A percentile compares a stretch with the other conserved stretches of the same genome.
Conservation (phyloP, 2,888 invertebrate species). For the Philereme transversata region DNA sequence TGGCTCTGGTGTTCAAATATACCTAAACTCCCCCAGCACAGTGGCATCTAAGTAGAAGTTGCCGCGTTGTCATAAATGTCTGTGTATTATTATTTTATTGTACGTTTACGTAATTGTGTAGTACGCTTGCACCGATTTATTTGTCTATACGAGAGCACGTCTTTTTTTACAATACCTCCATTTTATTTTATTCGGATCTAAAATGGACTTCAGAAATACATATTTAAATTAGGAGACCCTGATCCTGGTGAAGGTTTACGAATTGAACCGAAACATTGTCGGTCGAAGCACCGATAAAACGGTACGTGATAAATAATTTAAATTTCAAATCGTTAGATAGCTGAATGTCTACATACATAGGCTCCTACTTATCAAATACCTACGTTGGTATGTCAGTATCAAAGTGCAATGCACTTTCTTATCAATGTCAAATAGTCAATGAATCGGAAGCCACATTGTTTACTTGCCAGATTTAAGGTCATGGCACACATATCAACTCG, state of each 20-base stretch:
- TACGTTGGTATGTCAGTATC: constrained; percentile 4
- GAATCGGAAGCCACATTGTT: constrained; percentile 11
- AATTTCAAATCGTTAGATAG: no score
- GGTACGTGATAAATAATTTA: no score
- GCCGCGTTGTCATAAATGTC: not conserved
- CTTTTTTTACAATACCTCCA: no score
- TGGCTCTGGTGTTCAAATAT: not conserved
- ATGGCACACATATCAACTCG: no score
- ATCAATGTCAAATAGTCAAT: constrained; percentile 17
- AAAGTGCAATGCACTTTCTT: constrained; percentile 23
- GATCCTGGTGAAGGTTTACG: no score
- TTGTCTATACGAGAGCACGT: no score
- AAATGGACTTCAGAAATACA: no score
- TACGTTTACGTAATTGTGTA: not conserved
- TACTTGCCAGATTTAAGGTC: not conserved
- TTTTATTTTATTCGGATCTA: no score
- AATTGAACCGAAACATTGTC: no score
- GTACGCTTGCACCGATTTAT: constrained; percentile 2
- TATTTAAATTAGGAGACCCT: no score
- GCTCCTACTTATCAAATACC: constrained; percentile 2
- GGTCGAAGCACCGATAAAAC: no score
- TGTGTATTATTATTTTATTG: constrained; percentile 4
- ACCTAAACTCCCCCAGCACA: not conserved
- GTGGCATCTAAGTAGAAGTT: constrained; percentile 11
- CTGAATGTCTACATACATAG: constrained; percentile 1